Percentiles rank a stretch among this genome's conserved stretches.
Conservation (phyloP, 2,888 invertebrate species). For the Tinea trinotella region DNA sequence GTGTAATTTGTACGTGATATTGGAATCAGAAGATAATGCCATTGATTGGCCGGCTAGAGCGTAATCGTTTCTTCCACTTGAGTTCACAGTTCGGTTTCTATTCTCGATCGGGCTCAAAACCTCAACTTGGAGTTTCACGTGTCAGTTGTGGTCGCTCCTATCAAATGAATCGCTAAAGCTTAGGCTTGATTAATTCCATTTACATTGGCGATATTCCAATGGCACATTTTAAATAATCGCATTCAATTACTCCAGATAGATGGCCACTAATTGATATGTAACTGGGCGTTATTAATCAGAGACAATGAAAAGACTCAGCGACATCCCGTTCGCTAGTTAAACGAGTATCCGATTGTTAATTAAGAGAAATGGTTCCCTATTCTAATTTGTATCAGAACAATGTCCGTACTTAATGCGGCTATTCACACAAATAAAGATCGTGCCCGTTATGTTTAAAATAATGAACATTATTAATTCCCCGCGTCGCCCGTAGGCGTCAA, state of each 20-base stretch:
- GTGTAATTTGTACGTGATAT: too few relatives aligned
- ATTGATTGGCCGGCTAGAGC: not conserved
- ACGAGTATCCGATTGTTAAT: not conserved
- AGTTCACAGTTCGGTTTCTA: constrained; percentile 28
- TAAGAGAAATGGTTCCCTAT: constrained; percentile 5
- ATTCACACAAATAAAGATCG: not conserved
- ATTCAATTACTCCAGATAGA: not conserved
- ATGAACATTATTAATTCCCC: constrained; percentile 25
- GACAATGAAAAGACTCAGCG: not conserved
- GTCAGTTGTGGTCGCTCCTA: constrained; percentile 16
- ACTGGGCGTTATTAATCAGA: not conserved
- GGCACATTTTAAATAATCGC: constrained; percentile 5
- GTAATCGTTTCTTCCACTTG: constrained; percentile 47
- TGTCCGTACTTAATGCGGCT: not conserved
- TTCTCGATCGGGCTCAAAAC: constrained; percentile 8
- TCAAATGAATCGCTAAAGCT: not conserved
- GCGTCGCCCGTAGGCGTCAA: constrained; percentile 29
- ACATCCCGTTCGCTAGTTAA: not conserved
- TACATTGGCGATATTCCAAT: constrained; percentile 14
- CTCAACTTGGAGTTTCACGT: constrained; percentile 17
- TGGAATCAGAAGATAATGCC: too few relatives aligned
- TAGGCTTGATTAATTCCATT: constrained; percentile 17
- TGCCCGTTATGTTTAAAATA: constrained; percentile 9
- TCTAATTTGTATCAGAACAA: not conserved
- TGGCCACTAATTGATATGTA: not conserved